Base-by-base conservation (phyloP, 2,797 vertebrate genomes). In the Chelon auratus region DNA sequence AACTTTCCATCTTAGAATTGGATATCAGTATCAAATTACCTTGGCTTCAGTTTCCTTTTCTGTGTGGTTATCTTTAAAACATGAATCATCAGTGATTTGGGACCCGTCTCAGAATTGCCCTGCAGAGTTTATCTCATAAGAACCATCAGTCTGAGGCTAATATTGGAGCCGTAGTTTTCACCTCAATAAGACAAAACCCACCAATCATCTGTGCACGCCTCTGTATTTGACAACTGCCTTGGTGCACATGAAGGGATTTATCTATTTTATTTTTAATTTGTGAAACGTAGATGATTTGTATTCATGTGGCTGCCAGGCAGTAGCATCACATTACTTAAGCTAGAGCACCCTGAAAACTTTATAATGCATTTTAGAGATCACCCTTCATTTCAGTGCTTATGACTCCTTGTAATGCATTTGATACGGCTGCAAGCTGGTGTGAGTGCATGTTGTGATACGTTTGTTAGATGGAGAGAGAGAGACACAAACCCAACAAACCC, bases 21-120 rank as follows among this genome's bases (percentile, higher is more conserved):
- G 54, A 74, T 52, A 77, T 79, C 14, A 3, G 51, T 64, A 56
- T 54, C 55, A 71, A 68, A 77, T 76, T 47, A 57, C 30, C 30
- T 63, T 59, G 36, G 30, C 56, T 61, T 9, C 12, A 53, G 51
- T 56, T 64, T 43, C 24, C 51, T 39, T 51, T 54, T 24, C 57
- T 63, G 52, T 39, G 18, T 36, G 33, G 45, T 54, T 62, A 39
- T 68, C 33, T 47, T 51, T 50, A 0, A 42, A 43, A 53, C 17
- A 43, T 15, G 42, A 15, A 56, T 55, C 57, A 45, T 55, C 12
- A 26, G 42, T 50, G 53, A 48, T 61, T 67, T 30, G n/a, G 22
- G 20, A 60, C 58, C 45, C 17, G 22, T 68, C 61, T 59, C 11
- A 42, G 42, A 13, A 1, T 50, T 47, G 20, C 37, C 22, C 54